These are phyloP conservation scores for Nomada fabriciana DNA, from an alignment of 2,888 invertebrate genomes.

Conservation along the genomic window DNA sequence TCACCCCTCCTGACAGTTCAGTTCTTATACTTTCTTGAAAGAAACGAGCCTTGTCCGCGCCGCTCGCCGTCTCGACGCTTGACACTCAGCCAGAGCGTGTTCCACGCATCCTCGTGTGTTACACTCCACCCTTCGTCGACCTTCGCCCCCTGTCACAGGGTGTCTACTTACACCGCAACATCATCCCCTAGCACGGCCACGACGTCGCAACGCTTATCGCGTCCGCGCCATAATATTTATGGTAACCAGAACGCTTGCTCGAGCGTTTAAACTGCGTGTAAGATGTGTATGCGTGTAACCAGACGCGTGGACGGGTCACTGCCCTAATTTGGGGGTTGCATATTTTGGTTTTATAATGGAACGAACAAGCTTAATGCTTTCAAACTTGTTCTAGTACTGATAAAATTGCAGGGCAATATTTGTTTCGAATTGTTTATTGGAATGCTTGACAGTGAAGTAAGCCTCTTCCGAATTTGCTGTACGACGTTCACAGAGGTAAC, in stretches of 20 bases:
- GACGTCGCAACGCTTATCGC: not conserved
- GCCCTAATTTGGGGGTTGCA: too few relatives aligned
- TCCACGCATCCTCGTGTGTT: not conserved
- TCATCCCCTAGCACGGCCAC: not conserved
- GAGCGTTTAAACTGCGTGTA: conserved; percentile 28
- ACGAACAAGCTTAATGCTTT: too few relatives aligned
- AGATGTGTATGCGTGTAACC: too few relatives aligned
- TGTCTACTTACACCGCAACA: conserved; percentile 16
- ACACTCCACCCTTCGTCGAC: not conserved
- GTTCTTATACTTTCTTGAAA: conserved; percentile 18
- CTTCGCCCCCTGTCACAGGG: conserved; percentile 15
- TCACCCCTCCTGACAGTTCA: conserved; percentile 18
- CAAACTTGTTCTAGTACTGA: too few relatives aligned
- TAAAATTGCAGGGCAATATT: too few relatives aligned
- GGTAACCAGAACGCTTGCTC: conserved; percentile 26
- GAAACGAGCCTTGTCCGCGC: conserved; percentile 27
- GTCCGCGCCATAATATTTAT: conserved; percentile 37
- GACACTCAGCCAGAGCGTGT: not conserved
- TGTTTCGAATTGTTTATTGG: too few relatives aligned
- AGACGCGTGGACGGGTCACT: too few relatives aligned
- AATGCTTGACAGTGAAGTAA: too few relatives aligned
- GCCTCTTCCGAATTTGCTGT: too few relatives aligned
- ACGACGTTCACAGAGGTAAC: too few relatives aligned
- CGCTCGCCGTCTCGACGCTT: conserved; percentile 4
- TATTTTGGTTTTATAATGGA: too few relatives aligned